Base-by-base conservation (phyloP, 2,888 invertebrate species). In the Dolichopus griseipennis region DNA sequence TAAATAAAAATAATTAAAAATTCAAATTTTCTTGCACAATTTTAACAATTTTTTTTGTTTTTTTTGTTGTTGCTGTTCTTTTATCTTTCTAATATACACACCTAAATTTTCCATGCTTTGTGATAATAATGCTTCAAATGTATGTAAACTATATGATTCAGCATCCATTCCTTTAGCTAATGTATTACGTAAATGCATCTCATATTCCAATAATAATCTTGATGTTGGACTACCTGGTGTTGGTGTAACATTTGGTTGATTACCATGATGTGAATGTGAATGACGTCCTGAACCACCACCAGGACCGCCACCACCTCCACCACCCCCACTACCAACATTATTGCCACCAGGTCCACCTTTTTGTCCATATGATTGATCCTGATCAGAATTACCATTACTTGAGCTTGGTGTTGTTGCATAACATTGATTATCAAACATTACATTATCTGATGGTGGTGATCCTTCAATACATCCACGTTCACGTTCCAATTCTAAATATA, bases 51-150 rank as follows among this genome's bases (percentile, higher is more conserved):
- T 65, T 65, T 65, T 65, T 62, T 69, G 67, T 66, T 3, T 7
- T 41, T 6, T 22, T 65, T 10, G 21, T 12, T n/a, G 4, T 37
- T 37, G 4, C 8, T 37, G 4, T 37, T 37, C 8, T 37, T 37
- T 37, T 52, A 18, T n/a, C 3, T n/a, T 18, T 52, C 15, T 18
- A 52, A 52, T 52, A 41, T 41, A 52, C 79, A 77, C 70, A 93
- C 93, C 95, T 83, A 95, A 85, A 83, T 95, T 95, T 82, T 95
- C 95, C 93, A 95, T 94, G 83, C 94, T 95, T 83, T 95, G 95
- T 67, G 93, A 92, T 71, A 95, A 85, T 70, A 95, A 84, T 69
- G 95, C 94, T 83, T 95, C 95, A 77, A 95, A 95, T 1, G 95
- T 95, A 78, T 95, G 95, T 73, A 95, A 84, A 79, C 94, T 94